These are phyloP conservation scores for Allolobophora icterica DNA, from an alignment of 2,888 invertebrate genomes.

Conservation along the genomic window DNA sequence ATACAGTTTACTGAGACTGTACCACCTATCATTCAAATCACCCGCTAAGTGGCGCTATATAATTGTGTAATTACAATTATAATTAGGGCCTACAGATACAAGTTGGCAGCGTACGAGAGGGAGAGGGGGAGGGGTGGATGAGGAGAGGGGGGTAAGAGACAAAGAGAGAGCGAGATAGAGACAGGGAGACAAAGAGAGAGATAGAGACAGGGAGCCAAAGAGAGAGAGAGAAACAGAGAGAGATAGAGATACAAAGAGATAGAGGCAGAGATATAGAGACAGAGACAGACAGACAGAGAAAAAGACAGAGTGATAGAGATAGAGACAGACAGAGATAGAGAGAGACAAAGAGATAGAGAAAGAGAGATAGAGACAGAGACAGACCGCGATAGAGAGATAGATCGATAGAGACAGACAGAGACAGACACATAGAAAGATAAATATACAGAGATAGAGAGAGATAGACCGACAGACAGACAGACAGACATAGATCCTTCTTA, in stretches of 20 bases:
- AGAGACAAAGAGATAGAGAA: not conserved
- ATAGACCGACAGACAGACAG: not conserved
- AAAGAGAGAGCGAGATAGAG: not conserved
- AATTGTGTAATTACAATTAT: not conserved
- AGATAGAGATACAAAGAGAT: not conserved
- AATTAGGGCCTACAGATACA: too few species aligned
- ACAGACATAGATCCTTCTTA: conserved; percentile 44
- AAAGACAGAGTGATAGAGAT: not conserved
- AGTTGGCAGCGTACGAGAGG: not conserved
- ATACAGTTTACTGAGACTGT: too few species aligned
- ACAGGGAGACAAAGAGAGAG: not conserved
- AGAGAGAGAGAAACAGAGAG: not conserved
- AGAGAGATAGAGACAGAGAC: not conserved
- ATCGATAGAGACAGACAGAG: not conserved
- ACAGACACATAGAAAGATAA: not conserved
- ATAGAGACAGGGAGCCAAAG: not conserved
- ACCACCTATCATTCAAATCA: too few species aligned
- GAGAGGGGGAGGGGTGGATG: not conserved
- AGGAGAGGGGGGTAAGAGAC: too few species aligned
- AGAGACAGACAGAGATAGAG: not conserved
- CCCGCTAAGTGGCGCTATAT: too few species aligned
- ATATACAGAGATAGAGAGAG: not conserved
- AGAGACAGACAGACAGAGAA: not conserved
- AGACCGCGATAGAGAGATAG: not conserved
- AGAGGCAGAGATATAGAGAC: not conserved